phyloP scores from a whole-genome alignment of 2,113 vertebrate species.

The Eptesicus fuscus region DNA sequence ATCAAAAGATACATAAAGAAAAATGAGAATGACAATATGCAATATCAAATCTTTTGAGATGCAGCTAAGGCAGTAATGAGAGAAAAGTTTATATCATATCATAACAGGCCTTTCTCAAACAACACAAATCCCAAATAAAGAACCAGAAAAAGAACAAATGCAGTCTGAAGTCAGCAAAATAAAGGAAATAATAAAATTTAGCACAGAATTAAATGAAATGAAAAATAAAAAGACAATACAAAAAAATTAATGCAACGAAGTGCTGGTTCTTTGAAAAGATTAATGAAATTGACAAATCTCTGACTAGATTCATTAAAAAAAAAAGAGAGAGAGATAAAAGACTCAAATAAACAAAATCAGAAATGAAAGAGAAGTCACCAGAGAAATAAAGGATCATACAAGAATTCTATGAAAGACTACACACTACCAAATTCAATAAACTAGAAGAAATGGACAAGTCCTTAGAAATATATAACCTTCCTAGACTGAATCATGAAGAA shows the following conservation, averaged over 20 bases:
- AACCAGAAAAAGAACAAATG: neutral
- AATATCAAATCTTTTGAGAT: neutral
- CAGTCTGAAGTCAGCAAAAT: neutral
- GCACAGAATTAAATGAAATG: too few species aligned
- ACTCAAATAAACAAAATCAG: neutral
- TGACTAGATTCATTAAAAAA: neutral
- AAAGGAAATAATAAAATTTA: neutral
- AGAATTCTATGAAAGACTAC: neutral
- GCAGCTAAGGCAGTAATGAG: neutral
- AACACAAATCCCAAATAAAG: neutral
- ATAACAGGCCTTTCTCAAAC: neutral
- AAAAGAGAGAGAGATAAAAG: neutral
- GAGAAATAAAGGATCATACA: neutral
- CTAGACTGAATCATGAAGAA: neutral
- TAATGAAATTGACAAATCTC: neutral
- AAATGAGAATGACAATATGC: neutral
- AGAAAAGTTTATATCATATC: neutral
- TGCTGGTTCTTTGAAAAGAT: neutral
- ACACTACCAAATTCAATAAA: neutral
- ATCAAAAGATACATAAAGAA: neutral
- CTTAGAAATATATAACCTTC: neutral
- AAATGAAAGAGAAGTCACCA: neutral
- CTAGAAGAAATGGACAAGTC: neutral
- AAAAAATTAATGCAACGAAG: neutral
- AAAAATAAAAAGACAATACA: too few species aligned